A percentile compares a stretch with the other conserved stretches of the same genome.
phyloP scores from a whole-genome alignment of 2,888 invertebrate species.

The Netelia melanura region DNA sequence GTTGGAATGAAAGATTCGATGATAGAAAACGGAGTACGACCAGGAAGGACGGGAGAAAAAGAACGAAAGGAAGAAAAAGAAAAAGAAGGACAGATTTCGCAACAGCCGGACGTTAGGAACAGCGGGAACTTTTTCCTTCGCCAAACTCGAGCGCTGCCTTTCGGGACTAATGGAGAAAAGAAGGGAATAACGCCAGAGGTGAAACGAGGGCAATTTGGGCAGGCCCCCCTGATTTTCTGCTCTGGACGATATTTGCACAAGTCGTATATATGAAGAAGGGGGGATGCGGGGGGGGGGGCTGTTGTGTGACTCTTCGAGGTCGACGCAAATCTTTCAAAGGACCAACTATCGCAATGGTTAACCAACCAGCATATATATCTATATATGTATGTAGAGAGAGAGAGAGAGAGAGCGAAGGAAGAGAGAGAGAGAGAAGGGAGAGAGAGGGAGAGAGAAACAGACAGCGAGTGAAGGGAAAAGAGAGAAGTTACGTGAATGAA shows the following conservation, averaged over 20 bases:
- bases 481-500: constrained; percentile 37
- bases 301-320: constrained; percentile 58
- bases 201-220: constrained; percentile 79
- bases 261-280: constrained; percentile 37
- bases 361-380: constrained; percentile 5
- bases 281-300: constrained; percentile 38
- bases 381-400: not conserved
- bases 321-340: constrained; percentile 62
- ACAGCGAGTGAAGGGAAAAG: constrained; percentile 17
- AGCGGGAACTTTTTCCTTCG: constrained; percentile 53
- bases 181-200: constrained; percentile 67
- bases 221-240: constrained; percentile 64
- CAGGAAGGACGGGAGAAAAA: constrained; percentile 36
- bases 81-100: constrained; percentile 60
- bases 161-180: constrained; percentile 36
- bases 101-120: constrained; percentile 40
- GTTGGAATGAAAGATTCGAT: constrained; percentile 10
- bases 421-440: not conserved
- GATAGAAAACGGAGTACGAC: constrained; percentile 7
- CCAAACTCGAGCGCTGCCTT: constrained; percentile 62
- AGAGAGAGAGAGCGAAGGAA: too few species aligned
- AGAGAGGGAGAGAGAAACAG: not conserved
- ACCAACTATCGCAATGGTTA: constrained; percentile 44
- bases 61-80: constrained; percentile 34
- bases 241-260: constrained; percentile 74